Evolutionary conservation across 2,797 vertebrate genomes (phyloP).

Genomic region (Sebastiscus tertius): DNA sequence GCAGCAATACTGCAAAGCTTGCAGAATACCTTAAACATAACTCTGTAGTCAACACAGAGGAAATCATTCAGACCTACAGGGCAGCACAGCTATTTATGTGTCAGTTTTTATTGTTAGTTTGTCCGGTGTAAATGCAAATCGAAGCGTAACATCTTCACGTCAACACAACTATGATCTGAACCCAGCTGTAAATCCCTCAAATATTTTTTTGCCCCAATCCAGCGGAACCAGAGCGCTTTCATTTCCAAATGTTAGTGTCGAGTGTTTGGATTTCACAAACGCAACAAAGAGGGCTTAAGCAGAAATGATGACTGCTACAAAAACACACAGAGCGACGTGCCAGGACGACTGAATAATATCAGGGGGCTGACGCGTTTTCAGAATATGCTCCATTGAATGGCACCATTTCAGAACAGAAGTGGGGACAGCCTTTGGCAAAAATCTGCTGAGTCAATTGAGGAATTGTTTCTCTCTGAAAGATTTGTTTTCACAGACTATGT

Average conservation of each 20-base stretch:
- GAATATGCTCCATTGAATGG: slow-evolving; percentile 65
- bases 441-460: slow-evolving; percentile 72
- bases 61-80: slow-evolving; percentile 5
- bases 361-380: slow-evolving; percentile 65
- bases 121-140: slow-evolving; percentile 36
- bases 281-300: slow-evolving; percentile 69
- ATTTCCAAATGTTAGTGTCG: slow-evolving; percentile 58
- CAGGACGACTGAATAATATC: slow-evolving; percentile 68
- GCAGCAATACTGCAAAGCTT: slow-evolving; percentile 3
- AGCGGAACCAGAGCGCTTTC: slow-evolving; percentile 45
- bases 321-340: slow-evolving; percentile 59
- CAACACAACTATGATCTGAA: slow-evolving; percentile 23
- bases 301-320: slow-evolving; percentile 73
- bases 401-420: slow-evolving; percentile 62
- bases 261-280: slow-evolving; percentile 65
- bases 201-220: slow-evolving; percentile 30
- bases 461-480: slow-evolving; percentile 61
- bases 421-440: slow-evolving; percentile 71
- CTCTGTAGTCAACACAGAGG: slow-evolving; percentile 16
- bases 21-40: not conserved
- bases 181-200: slow-evolving; percentile 41
- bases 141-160: slow-evolving; percentile 16
- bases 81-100: slow-evolving; percentile 20
- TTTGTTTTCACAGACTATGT: slow-evolving; percentile 50
- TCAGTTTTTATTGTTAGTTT: slow-evolving; percentile 7